A percentile compares a stretch with the other conserved stretches of the same genome.
Conservation (phyloP, 1,140 invertebrate genomes). For the Harlomillsia oculata region DNA sequence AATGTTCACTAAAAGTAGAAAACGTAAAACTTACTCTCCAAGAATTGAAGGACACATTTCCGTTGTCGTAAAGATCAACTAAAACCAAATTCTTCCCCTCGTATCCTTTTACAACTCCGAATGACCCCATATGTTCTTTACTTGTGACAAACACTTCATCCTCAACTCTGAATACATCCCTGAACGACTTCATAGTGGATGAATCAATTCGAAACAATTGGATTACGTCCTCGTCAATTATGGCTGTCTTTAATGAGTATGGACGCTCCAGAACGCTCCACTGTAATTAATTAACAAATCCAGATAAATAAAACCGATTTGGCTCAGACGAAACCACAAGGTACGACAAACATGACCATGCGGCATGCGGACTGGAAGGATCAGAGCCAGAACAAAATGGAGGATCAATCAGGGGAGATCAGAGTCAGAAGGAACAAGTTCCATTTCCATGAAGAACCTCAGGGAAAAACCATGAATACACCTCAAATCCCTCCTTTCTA, state of each 20-base stretch:
- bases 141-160: constrained; percentile 21
- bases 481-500: too few species aligned
- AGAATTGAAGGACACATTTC: too few species aligned
- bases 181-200: neutral
- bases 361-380: too few species aligned
- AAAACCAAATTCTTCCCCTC: constrained; percentile 7
- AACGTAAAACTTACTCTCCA: too few species aligned
- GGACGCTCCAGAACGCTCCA: constrained; percentile 50
- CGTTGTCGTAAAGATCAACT: too few species aligned
- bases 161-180: constrained; percentile 13
- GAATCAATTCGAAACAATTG: constrained; percentile 19
- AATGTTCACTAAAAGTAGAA: too few species aligned
- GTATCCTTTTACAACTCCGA: constrained; percentile 13
- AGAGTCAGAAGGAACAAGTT: too few species aligned
- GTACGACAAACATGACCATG: neutral
- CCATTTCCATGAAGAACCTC: too few species aligned
- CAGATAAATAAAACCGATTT: neutral
- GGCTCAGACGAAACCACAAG: neutral
- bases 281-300: constrained; percentile 37
- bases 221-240: constrained; percentile 44
- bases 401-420: too few species aligned
- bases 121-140: constrained; percentile 14
- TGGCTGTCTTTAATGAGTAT: constrained; percentile 60
- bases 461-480: too few species aligned
- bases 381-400: too few species aligned